A percentile compares a stretch with the other conserved stretches of the same genome.
These are phyloP conservation scores for Onychomys arenicola DNA, from an alignment of 2,797 vertebrate species.

Conservation along the genomic window DNA sequence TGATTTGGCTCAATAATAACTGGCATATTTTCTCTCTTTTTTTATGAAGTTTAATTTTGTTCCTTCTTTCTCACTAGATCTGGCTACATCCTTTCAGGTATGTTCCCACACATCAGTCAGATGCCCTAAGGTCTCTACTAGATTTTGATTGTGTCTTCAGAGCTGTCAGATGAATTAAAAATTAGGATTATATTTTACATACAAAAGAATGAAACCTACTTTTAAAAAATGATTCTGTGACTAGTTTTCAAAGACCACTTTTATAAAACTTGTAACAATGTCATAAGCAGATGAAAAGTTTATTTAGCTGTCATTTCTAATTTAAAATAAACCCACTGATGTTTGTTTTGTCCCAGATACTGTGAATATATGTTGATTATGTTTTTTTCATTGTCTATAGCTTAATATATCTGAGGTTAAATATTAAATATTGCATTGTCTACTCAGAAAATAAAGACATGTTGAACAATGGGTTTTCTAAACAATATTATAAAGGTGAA, in stretches of 20 bases:
- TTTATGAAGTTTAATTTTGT: background rate
- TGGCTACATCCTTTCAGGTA: background rate
- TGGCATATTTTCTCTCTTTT: background rate
- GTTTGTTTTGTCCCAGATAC: background rate
- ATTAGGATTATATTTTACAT: slow-evolving; percentile 17
- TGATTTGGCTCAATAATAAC: background rate
- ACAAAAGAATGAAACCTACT: slow-evolving; percentile 35
- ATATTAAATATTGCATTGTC: background rate
- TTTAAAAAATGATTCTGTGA: slow-evolving; percentile 7
- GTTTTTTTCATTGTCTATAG: background rate
- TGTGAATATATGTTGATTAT: background rate
- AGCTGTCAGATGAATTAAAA: slow-evolving; percentile 58
- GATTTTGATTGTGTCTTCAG: slow-evolving; percentile 54
- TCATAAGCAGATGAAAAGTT: background rate
- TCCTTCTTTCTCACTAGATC: background rate
- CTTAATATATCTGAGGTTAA: background rate
- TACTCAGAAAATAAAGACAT: background rate
- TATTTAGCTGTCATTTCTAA: background rate
- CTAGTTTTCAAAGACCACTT: background rate
- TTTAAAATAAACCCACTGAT: background rate
- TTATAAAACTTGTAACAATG: background rate
- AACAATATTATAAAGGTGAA: background rate
- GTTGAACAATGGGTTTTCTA: background rate
- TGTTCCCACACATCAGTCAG: slow-evolving; percentile 40
- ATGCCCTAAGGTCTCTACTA: slow-evolving; percentile 29